Conservation (phyloP, 2,888 invertebrate species). For the Bombylius major region DNA sequence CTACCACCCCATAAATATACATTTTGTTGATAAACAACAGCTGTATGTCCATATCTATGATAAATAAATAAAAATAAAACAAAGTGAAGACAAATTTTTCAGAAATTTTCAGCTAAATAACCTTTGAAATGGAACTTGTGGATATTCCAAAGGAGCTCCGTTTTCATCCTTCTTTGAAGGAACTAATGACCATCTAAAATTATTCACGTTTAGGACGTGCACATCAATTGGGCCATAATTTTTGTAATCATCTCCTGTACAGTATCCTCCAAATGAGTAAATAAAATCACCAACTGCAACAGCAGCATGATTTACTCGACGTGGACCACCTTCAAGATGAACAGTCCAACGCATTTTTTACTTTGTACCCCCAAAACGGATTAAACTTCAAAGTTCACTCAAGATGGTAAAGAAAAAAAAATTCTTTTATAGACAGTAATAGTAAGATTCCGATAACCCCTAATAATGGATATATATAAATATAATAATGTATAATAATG, state of each 20-base stretch:
- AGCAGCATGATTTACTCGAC: conserved; percentile 86
- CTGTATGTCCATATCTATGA: conserved; percentile 72
- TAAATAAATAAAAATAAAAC: not conserved
- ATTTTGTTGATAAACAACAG: conserved; percentile 62
- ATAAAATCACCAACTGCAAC: conserved; percentile 66
- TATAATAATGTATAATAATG: too few relatives aligned
- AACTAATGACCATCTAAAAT: conserved; percentile 47
- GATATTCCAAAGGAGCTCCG: conserved; percentile 36
- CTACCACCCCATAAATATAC: conserved; percentile 83
- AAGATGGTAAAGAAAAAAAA: too few relatives aligned
- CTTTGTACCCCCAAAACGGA: not conserved
- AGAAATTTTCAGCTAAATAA: conserved; percentile 25
- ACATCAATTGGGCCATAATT: conserved; percentile 72
- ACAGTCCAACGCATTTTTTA: conserved; percentile 69
- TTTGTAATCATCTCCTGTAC: conserved; percentile 61
- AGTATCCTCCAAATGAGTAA: conserved; percentile 87
- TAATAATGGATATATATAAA: too few relatives aligned
- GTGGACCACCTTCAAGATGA: conserved; percentile 78
- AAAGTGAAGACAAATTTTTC: not conserved
- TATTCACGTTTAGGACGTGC: conserved; percentile 66
- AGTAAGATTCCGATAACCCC: too few relatives aligned
- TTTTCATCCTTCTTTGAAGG: conserved; percentile 39
- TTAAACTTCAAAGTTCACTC: too few relatives aligned
- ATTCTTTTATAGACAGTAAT: too few relatives aligned
- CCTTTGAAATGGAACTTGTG: conserved; percentile 58